Conservation (phyloP, 1,140 invertebrate species). For the Pachypsylla venusta region DNA sequence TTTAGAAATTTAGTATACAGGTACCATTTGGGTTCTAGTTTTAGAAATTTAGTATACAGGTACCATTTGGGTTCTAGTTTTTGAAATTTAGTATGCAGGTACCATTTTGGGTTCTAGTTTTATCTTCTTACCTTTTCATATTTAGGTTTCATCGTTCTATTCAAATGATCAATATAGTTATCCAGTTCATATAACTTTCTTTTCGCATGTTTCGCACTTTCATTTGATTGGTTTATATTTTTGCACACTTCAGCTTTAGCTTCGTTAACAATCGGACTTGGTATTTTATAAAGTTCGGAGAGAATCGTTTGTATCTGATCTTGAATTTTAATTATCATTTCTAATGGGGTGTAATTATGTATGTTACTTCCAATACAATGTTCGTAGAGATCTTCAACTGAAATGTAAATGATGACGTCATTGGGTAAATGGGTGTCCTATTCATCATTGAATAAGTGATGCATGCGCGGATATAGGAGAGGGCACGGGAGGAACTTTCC, state of each 20-base stretch:
- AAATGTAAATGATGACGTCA: no score
- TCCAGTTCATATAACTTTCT: not conserved
- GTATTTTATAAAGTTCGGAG: not conserved
- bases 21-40: no score
- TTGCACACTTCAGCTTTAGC: not conserved
- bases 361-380: not conserved
- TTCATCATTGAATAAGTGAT: no score
- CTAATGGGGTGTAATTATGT: not conserved
- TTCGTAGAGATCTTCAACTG: slow-evolving; percentile 6
- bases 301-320: not conserved
- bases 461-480: no score
- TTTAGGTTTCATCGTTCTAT: not conserved
- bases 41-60: no score
- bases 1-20: no score
- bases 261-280: not conserved
- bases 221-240: not conserved
- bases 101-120: no score
- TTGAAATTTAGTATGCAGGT: no score
- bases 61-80: no score
- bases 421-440: no score
- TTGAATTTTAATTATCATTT: not conserved
- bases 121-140: not conserved
- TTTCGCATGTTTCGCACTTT: not conserved
- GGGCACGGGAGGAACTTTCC: no score
- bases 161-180: not conserved